Evolutionary conservation across 2,113 vertebrate genomes (phyloP).

Genomic region (Dolichotis patagonum): DNA sequence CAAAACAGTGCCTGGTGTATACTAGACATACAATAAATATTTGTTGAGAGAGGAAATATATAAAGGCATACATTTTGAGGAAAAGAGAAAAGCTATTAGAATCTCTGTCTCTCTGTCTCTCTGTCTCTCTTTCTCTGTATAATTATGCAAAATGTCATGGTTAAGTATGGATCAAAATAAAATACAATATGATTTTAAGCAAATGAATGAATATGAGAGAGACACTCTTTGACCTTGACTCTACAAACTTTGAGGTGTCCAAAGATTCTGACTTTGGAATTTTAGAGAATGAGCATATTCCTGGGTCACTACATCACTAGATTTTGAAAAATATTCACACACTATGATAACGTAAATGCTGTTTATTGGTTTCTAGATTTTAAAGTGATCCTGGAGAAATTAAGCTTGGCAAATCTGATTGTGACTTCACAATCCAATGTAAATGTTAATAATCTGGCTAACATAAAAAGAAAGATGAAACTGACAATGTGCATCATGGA

Average conservation of each 20-base stretch:
- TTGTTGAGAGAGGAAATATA: slow-evolving; percentile 41
- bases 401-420: slow-evolving; percentile 53
- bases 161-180: slow-evolving; percentile 59
- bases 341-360: slow-evolving; percentile 54
- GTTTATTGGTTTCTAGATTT: slow-evolving; percentile 60
- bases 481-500: background rate
- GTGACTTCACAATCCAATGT: slow-evolving; percentile 30
- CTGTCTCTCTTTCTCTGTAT: background rate
- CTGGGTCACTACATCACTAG: slow-evolving; percentile 39
- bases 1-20: background rate
- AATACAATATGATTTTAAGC: slow-evolving; percentile 34
- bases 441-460: slow-evolving; percentile 50
- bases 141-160: background rate
- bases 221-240: slow-evolving; percentile 5
- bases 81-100: slow-evolving; percentile 36
- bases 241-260: slow-evolving; percentile 11
- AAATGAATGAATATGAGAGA: background rate
- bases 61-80: slow-evolving; percentile 39
- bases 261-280: slow-evolving; percentile 43
- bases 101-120: background rate
- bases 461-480: slow-evolving; percentile 59
- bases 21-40: slow-evolving; percentile 51
- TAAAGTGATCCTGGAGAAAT: slow-evolving; percentile 40
- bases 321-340: slow-evolving; percentile 71
- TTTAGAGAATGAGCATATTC: slow-evolving; percentile 60